These are phyloP conservation scores for Apocrypta bakeri DNA, from an alignment of 1,140 invertebrate genomes.

Conservation along the genomic window DNA sequence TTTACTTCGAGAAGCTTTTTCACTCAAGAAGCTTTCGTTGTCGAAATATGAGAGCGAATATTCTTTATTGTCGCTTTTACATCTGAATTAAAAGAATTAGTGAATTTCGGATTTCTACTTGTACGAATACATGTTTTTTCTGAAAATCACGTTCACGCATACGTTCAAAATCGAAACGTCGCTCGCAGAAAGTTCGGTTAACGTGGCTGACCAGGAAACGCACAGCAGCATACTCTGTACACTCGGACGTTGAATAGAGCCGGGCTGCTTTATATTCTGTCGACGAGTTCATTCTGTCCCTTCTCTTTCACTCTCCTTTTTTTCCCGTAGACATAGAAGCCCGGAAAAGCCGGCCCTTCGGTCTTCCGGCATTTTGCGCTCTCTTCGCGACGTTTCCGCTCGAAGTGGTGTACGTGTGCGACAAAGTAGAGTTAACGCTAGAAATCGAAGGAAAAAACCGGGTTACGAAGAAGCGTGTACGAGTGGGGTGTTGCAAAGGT, in stretches of 20 bases:
- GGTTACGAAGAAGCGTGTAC: background rate
- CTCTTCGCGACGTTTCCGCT: background rate
- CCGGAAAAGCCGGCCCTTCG: background rate
- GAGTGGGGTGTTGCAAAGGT: background rate
- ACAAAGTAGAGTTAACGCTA: background rate
- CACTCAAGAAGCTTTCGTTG: too few species aligned
- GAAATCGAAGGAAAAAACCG: background rate
- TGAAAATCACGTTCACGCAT: background rate
- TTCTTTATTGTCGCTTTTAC: too few species aligned
- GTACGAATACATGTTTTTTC: background rate
- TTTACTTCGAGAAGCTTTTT: too few species aligned
- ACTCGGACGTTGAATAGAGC: background rate
- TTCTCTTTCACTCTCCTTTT: background rate
- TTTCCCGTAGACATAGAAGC: background rate
- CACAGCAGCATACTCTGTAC: background rate
- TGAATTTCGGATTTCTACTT: background rate
- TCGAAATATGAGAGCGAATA: too few species aligned
- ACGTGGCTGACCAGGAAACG: background rate
- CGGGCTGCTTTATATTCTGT: slow-evolving; percentile 60
- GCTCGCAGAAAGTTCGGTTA: slow-evolving; percentile 9
- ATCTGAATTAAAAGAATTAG: background rate
- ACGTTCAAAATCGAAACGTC: background rate
- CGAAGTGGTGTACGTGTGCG: background rate
- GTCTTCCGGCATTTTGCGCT: background rate
- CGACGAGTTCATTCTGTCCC: slow-evolving; percentile 60